Conservation (phyloP, 2,888 invertebrate genomes). For the Camponotus fellah region DNA sequence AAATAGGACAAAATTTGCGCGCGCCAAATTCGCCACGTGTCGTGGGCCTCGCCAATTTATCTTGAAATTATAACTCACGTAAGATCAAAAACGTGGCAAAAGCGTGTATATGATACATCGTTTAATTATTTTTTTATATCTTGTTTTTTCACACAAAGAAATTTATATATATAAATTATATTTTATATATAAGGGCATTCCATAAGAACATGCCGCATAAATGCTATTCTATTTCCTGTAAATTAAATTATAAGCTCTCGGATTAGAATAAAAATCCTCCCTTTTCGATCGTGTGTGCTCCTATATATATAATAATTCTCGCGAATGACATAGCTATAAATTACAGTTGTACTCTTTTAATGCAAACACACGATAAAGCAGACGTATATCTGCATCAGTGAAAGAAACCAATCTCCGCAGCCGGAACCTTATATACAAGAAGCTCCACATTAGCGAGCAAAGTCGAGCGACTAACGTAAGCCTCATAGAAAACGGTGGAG, state of each 20-base stretch:
- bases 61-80: not conserved
- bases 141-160: not conserved
- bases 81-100: not conserved
- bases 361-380: not conserved
- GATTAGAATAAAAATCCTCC: not conserved
- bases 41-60: not conserved
- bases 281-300: not conserved
- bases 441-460: conserved; percentile 34
- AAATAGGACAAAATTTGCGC: not conserved
- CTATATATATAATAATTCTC: not conserved
- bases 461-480: conserved; percentile 25
- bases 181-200: not conserved
- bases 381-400: not conserved
- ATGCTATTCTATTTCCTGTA: not conserved
- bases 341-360: conserved; percentile 8
- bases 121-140: not conserved
- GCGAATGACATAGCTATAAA: not conserved
- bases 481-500: conserved; percentile 59
- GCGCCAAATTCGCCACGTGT: not conserved
- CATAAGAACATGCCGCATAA: not conserved
- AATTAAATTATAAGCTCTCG: not conserved
- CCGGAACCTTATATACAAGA: not conserved
- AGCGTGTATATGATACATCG: no score
- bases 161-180: not conserved
- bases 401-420: conserved; percentile 12